Evolutionary conservation across 2,888 invertebrate species (phyloP).

Genomic region (Dasypogon diadema): DNA sequence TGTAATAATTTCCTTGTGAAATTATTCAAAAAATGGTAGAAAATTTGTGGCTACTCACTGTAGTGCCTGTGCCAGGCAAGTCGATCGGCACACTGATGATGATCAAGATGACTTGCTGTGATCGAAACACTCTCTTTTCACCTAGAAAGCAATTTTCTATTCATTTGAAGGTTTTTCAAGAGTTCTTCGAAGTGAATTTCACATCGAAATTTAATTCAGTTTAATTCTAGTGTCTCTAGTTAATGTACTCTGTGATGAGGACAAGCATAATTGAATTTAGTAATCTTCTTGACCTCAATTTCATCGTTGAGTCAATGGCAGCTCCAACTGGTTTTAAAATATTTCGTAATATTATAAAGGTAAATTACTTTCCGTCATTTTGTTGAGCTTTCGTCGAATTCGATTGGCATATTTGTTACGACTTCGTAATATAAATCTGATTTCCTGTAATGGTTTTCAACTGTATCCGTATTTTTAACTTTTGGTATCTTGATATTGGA

Average conservation of each 20-base stretch:
- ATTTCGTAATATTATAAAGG: neutral
- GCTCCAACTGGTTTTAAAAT: neutral
- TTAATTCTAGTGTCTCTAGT: neutral
- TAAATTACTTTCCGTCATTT: constrained; percentile 2
- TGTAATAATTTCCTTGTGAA: too few relatives aligned
- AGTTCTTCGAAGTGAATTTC: too few relatives aligned
- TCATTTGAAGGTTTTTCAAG: too few relatives aligned
- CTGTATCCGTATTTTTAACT: neutral
- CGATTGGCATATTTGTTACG: neutral
- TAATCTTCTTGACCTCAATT: neutral
- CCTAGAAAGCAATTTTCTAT: too few relatives aligned
- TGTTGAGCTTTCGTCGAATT: neutral
- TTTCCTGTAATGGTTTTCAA: neutral
- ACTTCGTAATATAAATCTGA: neutral
- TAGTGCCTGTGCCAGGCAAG: too few relatives aligned
- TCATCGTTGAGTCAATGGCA: neutral
- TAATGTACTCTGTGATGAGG: neutral
- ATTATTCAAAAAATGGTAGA: too few relatives aligned
- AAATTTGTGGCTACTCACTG: too few relatives aligned
- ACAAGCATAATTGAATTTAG: neutral
- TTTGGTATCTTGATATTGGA: neutral
- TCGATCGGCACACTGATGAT: too few relatives aligned
- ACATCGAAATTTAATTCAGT: too few relatives aligned
- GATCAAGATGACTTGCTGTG: too few relatives aligned
- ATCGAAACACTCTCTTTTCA: too few relatives aligned